A percentile compares a stretch with the other conserved stretches of the same genome.
These are phyloP conservation scores for Chrysemys picta DNA, from an alignment of 2,113 vertebrate genomes.

Conservation along the genomic window DNA sequence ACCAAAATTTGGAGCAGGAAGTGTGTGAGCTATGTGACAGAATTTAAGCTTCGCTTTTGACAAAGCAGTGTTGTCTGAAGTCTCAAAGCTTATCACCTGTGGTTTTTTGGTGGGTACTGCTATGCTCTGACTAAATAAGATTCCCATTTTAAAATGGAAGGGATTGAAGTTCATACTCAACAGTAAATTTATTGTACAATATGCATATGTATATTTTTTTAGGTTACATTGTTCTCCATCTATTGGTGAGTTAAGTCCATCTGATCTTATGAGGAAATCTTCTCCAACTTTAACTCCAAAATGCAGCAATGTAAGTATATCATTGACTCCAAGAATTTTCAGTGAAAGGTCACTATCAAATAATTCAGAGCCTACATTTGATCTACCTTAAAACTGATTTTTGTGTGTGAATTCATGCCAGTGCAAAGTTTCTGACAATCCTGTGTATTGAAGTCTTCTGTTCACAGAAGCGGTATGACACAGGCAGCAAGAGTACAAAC, in stretches of 20 bases:
- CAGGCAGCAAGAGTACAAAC: neutral
- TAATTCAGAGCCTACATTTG: neutral
- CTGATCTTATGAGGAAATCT: constrained; percentile 81
- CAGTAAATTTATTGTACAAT: neutral
- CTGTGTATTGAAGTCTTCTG: neutral
- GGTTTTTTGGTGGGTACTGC: neutral
- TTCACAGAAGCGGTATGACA: neutral
- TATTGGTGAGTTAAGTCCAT: constrained; percentile 84
- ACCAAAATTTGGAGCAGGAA: neutral
- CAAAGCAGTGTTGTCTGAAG: neutral
- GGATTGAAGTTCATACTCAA: constrained; percentile 2
- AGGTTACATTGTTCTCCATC: constrained; percentile 90
- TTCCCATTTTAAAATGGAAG: neutral
- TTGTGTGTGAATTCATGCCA: neutral
- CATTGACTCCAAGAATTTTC: neutral
- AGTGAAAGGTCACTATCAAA: neutral
- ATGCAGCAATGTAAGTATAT: constrained; percentile 83
- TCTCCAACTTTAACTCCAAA: constrained; percentile 71
- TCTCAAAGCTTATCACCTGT: neutral
- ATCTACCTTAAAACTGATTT: neutral
- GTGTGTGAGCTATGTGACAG: neutral
- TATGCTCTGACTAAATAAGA: neutral
- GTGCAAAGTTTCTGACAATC: neutral
- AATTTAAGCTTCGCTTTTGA: neutral
- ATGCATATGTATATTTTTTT: constrained; percentile 24